Evolutionary conservation across 2,797 vertebrate genomes (phyloP).

Genomic region (Darevskia mixta): DNA sequence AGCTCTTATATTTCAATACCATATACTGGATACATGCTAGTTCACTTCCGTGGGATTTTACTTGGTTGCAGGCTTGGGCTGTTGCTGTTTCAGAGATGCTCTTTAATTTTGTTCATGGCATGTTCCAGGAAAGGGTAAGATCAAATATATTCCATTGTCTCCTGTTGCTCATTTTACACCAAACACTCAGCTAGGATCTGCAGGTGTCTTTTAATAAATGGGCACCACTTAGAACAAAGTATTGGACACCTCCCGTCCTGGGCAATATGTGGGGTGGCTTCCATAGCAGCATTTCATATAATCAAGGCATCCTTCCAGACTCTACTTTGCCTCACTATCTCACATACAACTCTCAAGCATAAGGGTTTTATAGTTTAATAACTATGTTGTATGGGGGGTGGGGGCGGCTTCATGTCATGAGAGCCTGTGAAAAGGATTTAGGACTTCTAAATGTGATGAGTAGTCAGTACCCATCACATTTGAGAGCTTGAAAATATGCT

Average conservation of each 20-base stretch:
- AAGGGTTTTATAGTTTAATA: not conserved
- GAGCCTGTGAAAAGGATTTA: not conserved
- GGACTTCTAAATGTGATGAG: not conserved
- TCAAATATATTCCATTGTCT: not conserved
- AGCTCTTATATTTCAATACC: not conserved
- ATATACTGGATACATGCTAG: not conserved
- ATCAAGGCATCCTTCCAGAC: not conserved
- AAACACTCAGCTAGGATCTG: not conserved
- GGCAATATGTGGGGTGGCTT: not conserved
- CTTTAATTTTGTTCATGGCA: not conserved
- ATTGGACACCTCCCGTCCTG: not conserved
- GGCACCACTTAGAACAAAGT: not conserved
- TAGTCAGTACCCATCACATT: not conserved
- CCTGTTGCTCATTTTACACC: not conserved
- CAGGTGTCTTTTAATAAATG: not conserved
- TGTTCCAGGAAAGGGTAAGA: not conserved
- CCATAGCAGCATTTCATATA: not conserved
- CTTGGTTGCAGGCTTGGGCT: not conserved
- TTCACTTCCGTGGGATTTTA: conserved; percentile 27
- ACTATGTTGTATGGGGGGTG: not conserved
- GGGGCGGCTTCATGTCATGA: not conserved
- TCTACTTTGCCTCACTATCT: not conserved
- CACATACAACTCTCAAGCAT: not conserved
- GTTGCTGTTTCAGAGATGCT: not conserved
- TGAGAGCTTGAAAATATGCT: not conserved